phyloP scores from a whole-genome alignment of 92 coral and sea anemone species.

The Nematostella vectensis region DNA sequence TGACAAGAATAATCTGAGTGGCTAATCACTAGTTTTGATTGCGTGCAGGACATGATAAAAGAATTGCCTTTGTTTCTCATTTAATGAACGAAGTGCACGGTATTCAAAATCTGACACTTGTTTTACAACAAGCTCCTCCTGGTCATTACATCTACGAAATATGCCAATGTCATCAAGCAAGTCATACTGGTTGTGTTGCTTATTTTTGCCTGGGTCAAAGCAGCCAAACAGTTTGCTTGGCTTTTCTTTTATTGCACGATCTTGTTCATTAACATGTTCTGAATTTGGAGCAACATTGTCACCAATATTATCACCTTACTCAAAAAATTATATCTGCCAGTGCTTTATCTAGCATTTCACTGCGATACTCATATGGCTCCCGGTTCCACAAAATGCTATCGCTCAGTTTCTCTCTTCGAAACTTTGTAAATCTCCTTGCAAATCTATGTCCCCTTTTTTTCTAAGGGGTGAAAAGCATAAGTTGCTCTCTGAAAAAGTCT shows the following conservation, averaged over 20 bases:
- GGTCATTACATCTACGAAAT: conserved; percentile 23
- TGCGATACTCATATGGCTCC: conserved; percentile 35
- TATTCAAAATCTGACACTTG: conserved; percentile 23
- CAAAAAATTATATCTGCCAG: conserved; percentile 25
- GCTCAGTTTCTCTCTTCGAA: conserved; percentile 33
- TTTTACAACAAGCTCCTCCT: conserved; percentile 24
- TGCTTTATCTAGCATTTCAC: conserved; percentile 43
- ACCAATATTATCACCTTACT: conserved; percentile 18
- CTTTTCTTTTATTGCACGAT: conserved; percentile 11
- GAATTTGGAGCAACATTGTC: conserved; percentile 30
- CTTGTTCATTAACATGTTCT: conserved; percentile 47
- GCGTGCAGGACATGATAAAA: conserved; percentile 26
- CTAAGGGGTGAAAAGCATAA: conserved; percentile 52
- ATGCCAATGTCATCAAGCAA: conserved; percentile 48
- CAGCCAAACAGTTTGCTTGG: conserved; percentile 55
- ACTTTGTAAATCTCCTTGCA: conserved; percentile 23
- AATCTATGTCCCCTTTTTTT: conserved; percentile 33
- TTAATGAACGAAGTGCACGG: conserved; percentile 18
- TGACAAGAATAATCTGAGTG: too few species aligned
- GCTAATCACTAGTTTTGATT: conserved; percentile 30
- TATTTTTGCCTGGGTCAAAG: conserved; percentile 50
- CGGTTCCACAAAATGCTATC: conserved; percentile 19
- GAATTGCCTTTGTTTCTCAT: conserved; percentile 9
- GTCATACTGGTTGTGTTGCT: conserved; percentile 49
- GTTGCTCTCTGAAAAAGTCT: conserved; percentile 47